Evolutionary conservation across 2,797 vertebrate genomes (phyloP).

Genomic region (Notoglanidium macrostoma): DNA sequence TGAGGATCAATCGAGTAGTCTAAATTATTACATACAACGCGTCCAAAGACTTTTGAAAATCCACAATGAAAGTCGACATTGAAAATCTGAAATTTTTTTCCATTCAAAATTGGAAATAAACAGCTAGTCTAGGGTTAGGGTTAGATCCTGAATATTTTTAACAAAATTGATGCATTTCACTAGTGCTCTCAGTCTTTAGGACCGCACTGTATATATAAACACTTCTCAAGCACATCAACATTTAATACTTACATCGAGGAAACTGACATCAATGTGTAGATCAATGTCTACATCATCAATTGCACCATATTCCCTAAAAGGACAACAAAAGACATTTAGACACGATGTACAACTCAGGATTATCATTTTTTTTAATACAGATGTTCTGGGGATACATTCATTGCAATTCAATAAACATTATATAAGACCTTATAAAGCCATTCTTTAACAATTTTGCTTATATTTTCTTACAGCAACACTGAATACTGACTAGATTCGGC

Average conservation of each 20-base stretch:
- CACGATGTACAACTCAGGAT: not conserved
- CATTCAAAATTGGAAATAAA: not conserved
- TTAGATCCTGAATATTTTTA: too few relatives aligned
- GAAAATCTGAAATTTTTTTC: not conserved
- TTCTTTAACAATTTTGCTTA: not conserved
- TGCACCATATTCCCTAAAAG: conserved; percentile 88
- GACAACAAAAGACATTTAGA: conserved; percentile 57
- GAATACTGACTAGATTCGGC: not conserved
- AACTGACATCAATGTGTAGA: conserved; percentile 89
- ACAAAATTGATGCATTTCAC: not conserved
- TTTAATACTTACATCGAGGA: conserved; percentile 87
- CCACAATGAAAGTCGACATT: not conserved
- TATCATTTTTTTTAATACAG: not conserved
- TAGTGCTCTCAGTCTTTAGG: not conserved
- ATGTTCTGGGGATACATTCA: not conserved
- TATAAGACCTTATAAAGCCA: not conserved
- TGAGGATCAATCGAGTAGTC: conserved; percentile 56
- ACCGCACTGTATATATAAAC: not conserved
- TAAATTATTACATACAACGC: not conserved
- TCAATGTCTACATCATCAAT: conserved; percentile 93
- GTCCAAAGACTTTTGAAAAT: too few relatives aligned
- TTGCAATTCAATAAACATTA: not conserved
- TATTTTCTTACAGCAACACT: not conserved
- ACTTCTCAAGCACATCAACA: not conserved
- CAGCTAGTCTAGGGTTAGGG: too few relatives aligned